These are phyloP conservation scores for Anarsia innoxiella DNA, from an alignment of 2,888 invertebrate species.

Conservation along the genomic window DNA sequence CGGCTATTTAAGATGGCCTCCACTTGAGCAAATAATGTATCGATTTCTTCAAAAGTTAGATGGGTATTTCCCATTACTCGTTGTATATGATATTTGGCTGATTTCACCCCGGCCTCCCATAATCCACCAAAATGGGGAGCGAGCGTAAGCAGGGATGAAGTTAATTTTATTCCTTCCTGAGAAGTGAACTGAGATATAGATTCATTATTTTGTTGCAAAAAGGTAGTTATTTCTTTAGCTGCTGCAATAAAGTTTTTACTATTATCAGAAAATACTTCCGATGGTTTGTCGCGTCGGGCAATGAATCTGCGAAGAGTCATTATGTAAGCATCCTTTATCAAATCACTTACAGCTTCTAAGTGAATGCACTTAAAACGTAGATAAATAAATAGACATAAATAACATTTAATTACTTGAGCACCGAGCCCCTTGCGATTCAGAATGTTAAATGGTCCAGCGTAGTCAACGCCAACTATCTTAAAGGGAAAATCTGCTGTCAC, in stretches of 20 bases:
- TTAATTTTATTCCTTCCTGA: constrained; percentile 16
- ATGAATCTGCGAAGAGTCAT: constrained; percentile 15
- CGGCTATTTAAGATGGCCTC: neutral
- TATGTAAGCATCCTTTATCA: constrained; percentile 17
- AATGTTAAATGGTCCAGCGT: constrained; percentile 9
- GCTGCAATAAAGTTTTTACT: constrained; percentile 21
- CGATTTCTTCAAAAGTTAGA: neutral
- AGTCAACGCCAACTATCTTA: constrained; percentile 5
- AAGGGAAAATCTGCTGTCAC: constrained; percentile 9
- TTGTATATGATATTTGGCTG: no score
- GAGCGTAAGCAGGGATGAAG: constrained; percentile 17
- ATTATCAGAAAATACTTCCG: constrained; percentile 19
- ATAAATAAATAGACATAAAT: constrained; percentile 16
- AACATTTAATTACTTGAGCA: constrained; percentile 14
- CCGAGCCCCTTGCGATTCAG: constrained; percentile 18
- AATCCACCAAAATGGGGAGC: constrained; percentile 14
- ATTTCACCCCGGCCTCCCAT: no score
- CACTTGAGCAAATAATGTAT: neutral
- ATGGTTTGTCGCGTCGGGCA: constrained; percentile 18
- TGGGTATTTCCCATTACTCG: no score
- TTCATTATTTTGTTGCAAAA: neutral
- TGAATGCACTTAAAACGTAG: constrained; percentile 18
- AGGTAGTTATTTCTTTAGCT: constrained; percentile 13
- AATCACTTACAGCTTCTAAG: constrained; percentile 16
- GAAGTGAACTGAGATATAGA: constrained; percentile 12